Evolutionary conservation across 2,113 vertebrate genomes (phyloP).

Genomic region (Acanthisitta chloris): DNA sequence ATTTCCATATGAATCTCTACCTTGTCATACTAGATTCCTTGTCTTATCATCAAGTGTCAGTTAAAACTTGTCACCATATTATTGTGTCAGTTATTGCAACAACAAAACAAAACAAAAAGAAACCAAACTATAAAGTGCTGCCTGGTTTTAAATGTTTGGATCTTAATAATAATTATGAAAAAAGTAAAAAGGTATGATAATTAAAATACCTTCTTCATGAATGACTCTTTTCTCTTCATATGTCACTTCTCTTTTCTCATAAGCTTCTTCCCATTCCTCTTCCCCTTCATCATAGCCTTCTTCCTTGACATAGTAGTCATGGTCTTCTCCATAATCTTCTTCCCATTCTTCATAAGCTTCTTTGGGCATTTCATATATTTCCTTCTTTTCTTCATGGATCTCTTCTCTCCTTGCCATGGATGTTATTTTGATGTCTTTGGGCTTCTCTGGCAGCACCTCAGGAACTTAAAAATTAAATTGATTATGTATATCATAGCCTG

Average conservation of each 20-base stretch:
- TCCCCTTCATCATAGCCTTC: slow-evolving; percentile 72
- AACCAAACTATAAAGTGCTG: too few species aligned
- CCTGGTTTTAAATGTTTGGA: neutral
- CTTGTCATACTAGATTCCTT: neutral
- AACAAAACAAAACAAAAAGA: too few species aligned
- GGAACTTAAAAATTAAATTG: slow-evolving; percentile 63
- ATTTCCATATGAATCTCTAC: neutral
- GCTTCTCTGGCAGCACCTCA: slow-evolving; percentile 68
- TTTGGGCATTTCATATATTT: slow-evolving; percentile 37
- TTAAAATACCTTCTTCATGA: slow-evolving; percentile 72
- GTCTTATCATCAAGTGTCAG: neutral
- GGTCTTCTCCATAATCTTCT: slow-evolving; percentile 75
- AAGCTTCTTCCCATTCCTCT: slow-evolving; percentile 66
- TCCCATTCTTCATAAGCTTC: slow-evolving; percentile 77
- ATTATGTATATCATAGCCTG: neutral
- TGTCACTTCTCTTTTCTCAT: slow-evolving; percentile 64
- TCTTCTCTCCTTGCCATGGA: slow-evolving; percentile 74
- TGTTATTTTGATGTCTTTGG: slow-evolving; percentile 77
- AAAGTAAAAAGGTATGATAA: neutral
- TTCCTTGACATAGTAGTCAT: slow-evolving; percentile 74
- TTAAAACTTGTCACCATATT: neutral
- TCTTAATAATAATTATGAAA: neutral
- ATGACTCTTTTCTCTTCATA: slow-evolving; percentile 70
- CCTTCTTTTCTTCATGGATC: slow-evolving; percentile 61
- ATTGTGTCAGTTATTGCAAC: neutral